phyloP scores from a whole-genome alignment of 2,797 vertebrate genomes.

The Sebastes diaconus region DNA sequence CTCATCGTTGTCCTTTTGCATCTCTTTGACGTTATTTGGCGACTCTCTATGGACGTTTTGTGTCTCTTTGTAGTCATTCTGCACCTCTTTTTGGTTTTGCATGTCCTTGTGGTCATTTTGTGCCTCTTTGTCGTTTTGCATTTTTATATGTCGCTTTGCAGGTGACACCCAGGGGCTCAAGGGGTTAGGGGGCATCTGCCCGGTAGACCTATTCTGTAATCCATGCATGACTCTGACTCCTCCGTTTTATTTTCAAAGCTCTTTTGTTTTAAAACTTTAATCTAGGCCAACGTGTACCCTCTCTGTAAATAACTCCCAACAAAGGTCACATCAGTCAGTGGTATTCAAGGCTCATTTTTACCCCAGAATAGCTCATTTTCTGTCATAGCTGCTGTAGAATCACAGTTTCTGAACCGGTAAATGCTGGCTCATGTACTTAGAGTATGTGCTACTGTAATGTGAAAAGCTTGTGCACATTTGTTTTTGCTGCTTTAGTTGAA shows the following conservation, averaged over 20 bases:
- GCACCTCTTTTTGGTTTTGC: background rate
- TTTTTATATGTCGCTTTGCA: background rate
- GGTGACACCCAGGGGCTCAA: background rate
- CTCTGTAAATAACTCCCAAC: background rate
- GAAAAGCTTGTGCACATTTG: background rate
- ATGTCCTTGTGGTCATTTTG: background rate
- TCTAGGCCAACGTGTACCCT: background rate
- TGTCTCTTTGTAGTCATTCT: background rate
- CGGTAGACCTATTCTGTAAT: background rate
- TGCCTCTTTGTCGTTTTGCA: background rate
- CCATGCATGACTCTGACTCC: background rate
- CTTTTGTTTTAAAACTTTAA: background rate
- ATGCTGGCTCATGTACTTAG: background rate
- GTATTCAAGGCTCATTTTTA: constrained; percentile 11
- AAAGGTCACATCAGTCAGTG: background rate
- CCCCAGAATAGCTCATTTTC: background rate
- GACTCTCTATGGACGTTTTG: background rate
- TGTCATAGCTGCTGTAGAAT: background rate
- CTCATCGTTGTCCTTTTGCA: background rate
- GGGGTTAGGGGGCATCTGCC: background rate
- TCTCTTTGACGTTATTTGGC: background rate
- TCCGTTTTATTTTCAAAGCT: background rate
- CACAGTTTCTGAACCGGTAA: background rate
- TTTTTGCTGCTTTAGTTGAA: background rate
- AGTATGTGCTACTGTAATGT: background rate